Evolutionary conservation across 2,888 invertebrate species (phyloP), one percentile per base, ranked within the genome.

Genomic region (Xestoiulus laeticollis): DNA sequence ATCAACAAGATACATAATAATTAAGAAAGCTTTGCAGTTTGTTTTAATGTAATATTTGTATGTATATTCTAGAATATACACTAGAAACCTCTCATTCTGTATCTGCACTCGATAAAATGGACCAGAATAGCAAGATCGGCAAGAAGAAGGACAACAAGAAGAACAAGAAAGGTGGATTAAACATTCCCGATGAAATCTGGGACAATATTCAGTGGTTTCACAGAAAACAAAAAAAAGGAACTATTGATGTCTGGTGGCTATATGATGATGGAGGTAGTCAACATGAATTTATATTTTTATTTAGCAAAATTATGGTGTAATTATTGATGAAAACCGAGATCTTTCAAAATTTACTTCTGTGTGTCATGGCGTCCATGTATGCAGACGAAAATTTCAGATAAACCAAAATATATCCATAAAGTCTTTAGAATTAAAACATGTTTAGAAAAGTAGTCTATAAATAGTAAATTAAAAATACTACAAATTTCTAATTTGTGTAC

Each of bases 221-320:
- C 43, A 10, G 68, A 22, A 88, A 87, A 59, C 85, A 87, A 86
- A 87, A 82, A 30, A 89, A 86, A 48, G 90, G 90, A 30, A 89
- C 89, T 10, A 90, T 90, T 59, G 90, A 90, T 88, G 90, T 90
- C 19, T 90, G 89, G 89, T 90, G 90, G 90, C 88, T 90, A 32
- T 90, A 90, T 87, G 90, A 90, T 87, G 90, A 90, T 87, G 90
- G 90, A 87, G 89, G 89, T 89, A 43, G 85, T 48, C 33, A 83
- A 68, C 59, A 26, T 10, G 22, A 86, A 1, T 48, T 48, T 43
- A 48, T 68, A 43, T 16, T 78, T 19, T 30, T n/a, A n/a, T n/a
- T n/a, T n/a, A n/a, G n/a, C n/a, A n/a, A n/a, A n/a, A n/a, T n/a
- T n/a, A n/a, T n/a, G n/a, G n/a, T n/a, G n/a, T n/a, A n/a, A n/a